Conservation (phyloP, 1,140 invertebrate species). For the Diachasmimorpha longicaudata region DNA sequence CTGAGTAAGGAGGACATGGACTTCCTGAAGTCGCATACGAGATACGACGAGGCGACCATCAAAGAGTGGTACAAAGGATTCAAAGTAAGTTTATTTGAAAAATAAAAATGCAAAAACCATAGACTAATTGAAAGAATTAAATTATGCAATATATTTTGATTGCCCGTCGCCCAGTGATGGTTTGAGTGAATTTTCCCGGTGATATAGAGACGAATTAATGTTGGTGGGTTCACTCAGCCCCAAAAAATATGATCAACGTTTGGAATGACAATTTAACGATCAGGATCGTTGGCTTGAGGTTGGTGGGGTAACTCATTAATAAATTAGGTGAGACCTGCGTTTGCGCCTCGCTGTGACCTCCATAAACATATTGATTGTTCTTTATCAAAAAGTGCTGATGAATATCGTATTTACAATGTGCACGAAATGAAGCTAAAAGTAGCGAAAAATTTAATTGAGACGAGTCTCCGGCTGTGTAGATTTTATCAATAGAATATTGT, state of each 20-base stretch:
- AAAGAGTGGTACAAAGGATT: conserved; percentile 99
- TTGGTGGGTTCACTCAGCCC: no score
- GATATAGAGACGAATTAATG: no score
- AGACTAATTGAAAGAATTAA: not conserved
- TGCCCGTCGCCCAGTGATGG: not conserved
- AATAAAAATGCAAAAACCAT: not conserved
- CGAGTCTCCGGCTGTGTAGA: not conserved
- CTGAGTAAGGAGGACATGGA: conserved; percentile 97
- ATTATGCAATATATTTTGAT: not conserved
- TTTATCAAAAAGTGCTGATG: not conserved
- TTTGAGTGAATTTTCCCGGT: no score
- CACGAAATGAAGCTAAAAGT: not conserved
- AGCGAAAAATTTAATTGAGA: not conserved
- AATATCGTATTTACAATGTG: not conserved
- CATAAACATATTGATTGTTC: not conserved
- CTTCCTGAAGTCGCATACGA: conserved; percentile 92
- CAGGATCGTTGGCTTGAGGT: no score
- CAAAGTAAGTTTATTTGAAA: conserved; percentile 72
- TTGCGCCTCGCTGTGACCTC: not conserved
- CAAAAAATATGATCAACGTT: no score
- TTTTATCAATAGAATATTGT: no score
- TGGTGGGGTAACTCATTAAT: not conserved
- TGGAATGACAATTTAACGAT: no score
- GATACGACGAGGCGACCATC: conserved; percentile 95
- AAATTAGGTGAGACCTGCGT: not conserved